A percentile compares a stretch with the other conserved stretches of the same genome.
Evolutionary conservation across 2,888 invertebrate species (phyloP).

Genomic region (Nebria brevicollis): DNA sequence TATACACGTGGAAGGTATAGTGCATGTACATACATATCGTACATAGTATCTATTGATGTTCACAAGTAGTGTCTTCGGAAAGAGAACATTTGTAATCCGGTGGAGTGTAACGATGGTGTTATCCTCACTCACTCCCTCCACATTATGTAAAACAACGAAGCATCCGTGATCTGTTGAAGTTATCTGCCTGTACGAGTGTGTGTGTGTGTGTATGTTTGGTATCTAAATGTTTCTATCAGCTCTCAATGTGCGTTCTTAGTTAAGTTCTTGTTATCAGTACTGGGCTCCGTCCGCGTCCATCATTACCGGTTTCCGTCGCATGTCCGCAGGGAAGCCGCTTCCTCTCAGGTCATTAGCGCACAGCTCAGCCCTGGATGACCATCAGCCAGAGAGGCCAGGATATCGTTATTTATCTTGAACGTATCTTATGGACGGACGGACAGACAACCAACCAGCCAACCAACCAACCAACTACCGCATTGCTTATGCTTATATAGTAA

Average conservation of each 20-base stretch:
- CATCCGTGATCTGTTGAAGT: not conserved
- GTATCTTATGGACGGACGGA: conserved; percentile 53
- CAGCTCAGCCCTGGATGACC: conserved; percentile 46
- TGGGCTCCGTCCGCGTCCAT: conserved; percentile 41
- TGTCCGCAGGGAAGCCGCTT: conserved; percentile 45
- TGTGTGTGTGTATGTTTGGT: not conserved
- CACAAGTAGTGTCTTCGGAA: too few relatives aligned
- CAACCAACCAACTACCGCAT: not conserved
- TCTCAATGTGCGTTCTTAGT: conserved; percentile 47
- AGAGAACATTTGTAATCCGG: too few relatives aligned
- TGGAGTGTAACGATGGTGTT: not conserved
- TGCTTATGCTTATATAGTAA: not conserved
- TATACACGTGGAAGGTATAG: too few relatives aligned
- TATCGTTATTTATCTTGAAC: conserved; percentile 64
- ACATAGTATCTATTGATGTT: too few relatives aligned
- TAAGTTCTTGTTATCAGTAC: conserved; percentile 47
- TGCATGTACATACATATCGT: too few relatives aligned
- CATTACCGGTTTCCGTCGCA: conserved; percentile 46
- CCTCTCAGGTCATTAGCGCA: conserved; percentile 47
- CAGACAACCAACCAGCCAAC: not conserved
- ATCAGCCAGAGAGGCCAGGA: conserved; percentile 51
- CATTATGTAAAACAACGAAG: not conserved
- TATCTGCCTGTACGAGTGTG: not conserved
- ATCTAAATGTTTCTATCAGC: conserved; percentile 46
- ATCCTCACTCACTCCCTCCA: not conserved